Evolutionary conservation across 2,797 vertebrate genomes (phyloP), one percentile per base, ranked within the genome.

Genomic region (Lutjanus campechanus): DNA sequence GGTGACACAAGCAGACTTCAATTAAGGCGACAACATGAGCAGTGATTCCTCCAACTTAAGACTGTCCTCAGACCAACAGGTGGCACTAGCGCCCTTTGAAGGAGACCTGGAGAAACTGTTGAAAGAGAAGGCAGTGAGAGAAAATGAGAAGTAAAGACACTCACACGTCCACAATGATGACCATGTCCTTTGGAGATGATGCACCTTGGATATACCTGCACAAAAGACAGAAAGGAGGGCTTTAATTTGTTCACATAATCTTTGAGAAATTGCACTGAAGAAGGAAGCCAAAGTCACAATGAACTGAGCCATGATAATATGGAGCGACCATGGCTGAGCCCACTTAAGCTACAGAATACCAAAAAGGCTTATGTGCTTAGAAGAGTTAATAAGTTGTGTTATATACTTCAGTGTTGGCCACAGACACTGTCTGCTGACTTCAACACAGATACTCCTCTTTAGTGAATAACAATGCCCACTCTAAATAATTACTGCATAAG

Each of bases 91-190:
- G 90, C 66, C 88, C 88, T 93, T 91, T 89, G 65, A 81, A 81
- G 88, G 62, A 82, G 59, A 82, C 17, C 20, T 55, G 40, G 36
- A 65, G 73, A 46, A 47, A 53, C 69, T 19, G 51, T 64, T 69
- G 53, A 72, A 70, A 65, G 58, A 76, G 47, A 46, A 49, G 67
- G 17, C 22, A 58, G 56, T 9, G 49, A 81, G 62, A 53, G 20
- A 47, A 40, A 69, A 36, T 47, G 46, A n/a, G 7, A 43, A 55
- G 22, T n/a, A 8, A 61, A 36, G 72, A 85, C 94, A 98, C 98
- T 99, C 93, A 99, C 98, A 99, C 98, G 0, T 99, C 98, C 89
- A 99, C 98, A 1, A 99, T 98, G 95, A 99, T 99, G 94, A 99
- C 96, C 98, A 99, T 99, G 95, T 99, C 98, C 93, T 99, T 99